Evolutionary conservation across 2,888 invertebrate species (phyloP).

Genomic region (Oxycera nigricornis): DNA sequence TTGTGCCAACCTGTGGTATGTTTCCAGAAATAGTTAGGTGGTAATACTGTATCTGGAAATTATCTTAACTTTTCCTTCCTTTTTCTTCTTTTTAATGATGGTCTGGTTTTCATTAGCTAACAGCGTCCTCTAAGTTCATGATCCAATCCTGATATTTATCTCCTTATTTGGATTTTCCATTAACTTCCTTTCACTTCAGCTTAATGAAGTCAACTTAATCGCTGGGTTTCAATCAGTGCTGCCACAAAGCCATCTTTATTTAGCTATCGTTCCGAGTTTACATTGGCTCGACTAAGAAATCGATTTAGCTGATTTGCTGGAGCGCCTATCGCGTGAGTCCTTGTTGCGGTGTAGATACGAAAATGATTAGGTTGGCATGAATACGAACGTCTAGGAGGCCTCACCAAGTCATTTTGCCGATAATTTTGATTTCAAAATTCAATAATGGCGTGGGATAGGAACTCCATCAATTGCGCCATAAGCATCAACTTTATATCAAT

Average conservation of each 20-base stretch:
- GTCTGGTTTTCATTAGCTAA: background rate
- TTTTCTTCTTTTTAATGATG: background rate
- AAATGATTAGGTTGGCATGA: slow-evolving; percentile 11
- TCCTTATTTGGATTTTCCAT: background rate
- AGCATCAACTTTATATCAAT: background rate
- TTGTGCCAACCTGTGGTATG: too few species aligned
- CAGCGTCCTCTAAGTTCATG: background rate
- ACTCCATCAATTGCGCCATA: background rate
- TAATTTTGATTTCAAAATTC: background rate
- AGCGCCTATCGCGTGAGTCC: background rate
- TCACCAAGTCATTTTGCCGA: background rate
- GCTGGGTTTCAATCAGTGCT: background rate
- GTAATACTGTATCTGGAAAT: too few species aligned
- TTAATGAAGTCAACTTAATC: slow-evolving; percentile 8
- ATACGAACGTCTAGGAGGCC: background rate
- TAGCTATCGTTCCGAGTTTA: background rate
- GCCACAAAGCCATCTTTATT: background rate
- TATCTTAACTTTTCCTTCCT: background rate
- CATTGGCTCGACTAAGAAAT: background rate
- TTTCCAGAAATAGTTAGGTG: too few species aligned
- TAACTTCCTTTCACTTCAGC: background rate
- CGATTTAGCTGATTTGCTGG: background rate
- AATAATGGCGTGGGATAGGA: slow-evolving; percentile 1
- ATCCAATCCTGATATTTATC: background rate
- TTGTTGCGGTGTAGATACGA: background rate